Base-by-base conservation (phyloP, 1,140 invertebrate genomes). In the Drosophila fuyamai region DNA sequence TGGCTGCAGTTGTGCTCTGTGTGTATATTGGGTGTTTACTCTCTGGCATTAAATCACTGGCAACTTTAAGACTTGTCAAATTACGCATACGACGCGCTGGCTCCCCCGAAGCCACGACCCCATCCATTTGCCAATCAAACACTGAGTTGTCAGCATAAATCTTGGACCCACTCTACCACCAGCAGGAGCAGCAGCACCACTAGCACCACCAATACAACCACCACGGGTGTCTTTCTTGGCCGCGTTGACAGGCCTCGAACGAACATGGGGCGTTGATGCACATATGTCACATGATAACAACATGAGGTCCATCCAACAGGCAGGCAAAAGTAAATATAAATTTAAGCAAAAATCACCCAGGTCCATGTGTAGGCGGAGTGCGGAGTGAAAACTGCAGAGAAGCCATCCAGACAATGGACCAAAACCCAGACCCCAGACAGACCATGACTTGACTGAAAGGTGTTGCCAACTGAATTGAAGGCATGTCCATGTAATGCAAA, bases 231-330 rank as follows among this genome's bases (percentile, higher is more conserved):
- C 75, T 76, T 43, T 72, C 62, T 61, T 60, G 46, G 76, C 47
- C 62, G 65, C 73, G 80, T 63, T 79, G 83, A 83, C 83, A 86
- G 79, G 61, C 73, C 62, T 66, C 54, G 61, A 67, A 74, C 76
- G 61, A 84, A 89, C 80, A 84, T 81, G 73, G 84, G 84, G 84
- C 84, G 84, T 89, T 89, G 84, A 89, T 89, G 84, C 84, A 89
- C 84, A 89, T 89, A 89, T 89, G 84, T 89, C 84, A 89, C 84
- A 89, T 72, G 85, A 80, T 89, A 89, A 89, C 84, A 89, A 89
- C 85, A 86, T 86, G 83, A 74, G 83, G 82, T 76, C 73, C 73
- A 44, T 66, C 73, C 79, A 71, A 56, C 65, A 58, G 58, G 29
- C 55, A 46, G 50, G 36, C 53, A 46, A 62, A 80, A 62, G 40